Percentiles rank a stretch among this genome's conserved stretches.
These are phyloP conservation scores for Smutsia temminckii DNA, from an alignment of 2,797 vertebrate genomes.

Conservation along the genomic window DNA sequence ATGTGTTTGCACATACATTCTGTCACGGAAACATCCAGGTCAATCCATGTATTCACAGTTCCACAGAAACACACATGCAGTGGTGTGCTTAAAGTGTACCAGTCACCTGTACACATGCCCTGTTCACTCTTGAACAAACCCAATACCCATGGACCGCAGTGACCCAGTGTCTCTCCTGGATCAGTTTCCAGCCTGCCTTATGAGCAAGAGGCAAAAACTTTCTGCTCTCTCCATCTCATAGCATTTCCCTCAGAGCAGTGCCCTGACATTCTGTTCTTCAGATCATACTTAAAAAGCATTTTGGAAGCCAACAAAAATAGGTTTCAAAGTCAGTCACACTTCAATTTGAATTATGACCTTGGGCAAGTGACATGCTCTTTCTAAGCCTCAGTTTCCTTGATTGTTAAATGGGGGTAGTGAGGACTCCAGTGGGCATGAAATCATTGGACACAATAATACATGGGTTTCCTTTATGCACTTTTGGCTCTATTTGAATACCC, in stretches of 20 bases:
- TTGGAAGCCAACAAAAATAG: neutral
- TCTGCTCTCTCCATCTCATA: neutral
- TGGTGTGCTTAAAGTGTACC: accelerated
- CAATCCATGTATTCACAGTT: neutral
- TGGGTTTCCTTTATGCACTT: neutral
- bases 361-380: neutral
- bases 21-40: neutral
- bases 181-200: neutral
- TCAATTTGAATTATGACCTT: neutral
- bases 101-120: no score
- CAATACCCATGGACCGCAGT: accelerated
- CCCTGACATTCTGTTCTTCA: accelerated
- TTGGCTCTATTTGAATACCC: neutral
- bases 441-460: accelerated
- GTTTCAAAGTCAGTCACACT: neutral
- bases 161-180: neutral
- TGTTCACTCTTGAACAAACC: neutral
- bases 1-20: no score
- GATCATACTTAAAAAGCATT: neutral
- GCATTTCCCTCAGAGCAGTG: neutral
- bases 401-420: neutral
- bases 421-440: neutral
- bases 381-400: neutral
- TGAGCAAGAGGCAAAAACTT: neutral
- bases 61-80: neutral